A percentile compares a stretch with the other conserved stretches of the same genome.
These are phyloP conservation scores for Elachura formosa DNA, from an alignment of 2,113 vertebrate species.

Conservation along the genomic window DNA sequence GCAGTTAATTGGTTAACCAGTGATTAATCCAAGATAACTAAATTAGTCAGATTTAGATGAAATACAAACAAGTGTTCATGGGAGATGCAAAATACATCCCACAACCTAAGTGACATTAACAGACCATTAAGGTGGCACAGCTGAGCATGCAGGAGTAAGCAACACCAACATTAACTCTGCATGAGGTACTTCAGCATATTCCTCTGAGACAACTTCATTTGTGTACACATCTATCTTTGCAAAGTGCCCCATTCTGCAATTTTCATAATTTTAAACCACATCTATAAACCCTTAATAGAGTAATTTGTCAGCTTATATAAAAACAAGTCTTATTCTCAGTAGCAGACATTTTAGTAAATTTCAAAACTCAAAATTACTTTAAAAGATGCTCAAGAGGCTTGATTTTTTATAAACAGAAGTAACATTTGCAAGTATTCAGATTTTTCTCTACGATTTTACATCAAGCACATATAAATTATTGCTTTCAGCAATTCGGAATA, in stretches of 20 bases:
- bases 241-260: neutral
- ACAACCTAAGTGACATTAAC: conserved; percentile 1
- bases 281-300: neutral
- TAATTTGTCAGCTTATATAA: neutral
- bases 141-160: neutral
- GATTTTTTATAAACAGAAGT: neutral
- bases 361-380: neutral
- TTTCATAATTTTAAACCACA: neutral
- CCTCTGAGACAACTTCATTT: neutral
- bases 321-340: neutral
- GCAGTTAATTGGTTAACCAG: conserved; percentile 61
- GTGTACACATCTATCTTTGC: neutral
- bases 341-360: neutral
- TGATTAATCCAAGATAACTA: conserved; percentile 60
- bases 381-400: neutral
- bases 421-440: neutral
- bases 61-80: conserved; percentile 31
- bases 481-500: neutral
- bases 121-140: neutral
- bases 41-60: conserved; percentile 56
- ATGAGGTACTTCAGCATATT: neutral
- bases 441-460: neutral
- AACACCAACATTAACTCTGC: neutral
- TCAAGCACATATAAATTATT: neutral
- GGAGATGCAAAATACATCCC: conserved; percentile 12